These are phyloP conservation scores for Alligator sinensis DNA, from an alignment of 2,113 vertebrate genomes.

Conservation along the genomic window DNA sequence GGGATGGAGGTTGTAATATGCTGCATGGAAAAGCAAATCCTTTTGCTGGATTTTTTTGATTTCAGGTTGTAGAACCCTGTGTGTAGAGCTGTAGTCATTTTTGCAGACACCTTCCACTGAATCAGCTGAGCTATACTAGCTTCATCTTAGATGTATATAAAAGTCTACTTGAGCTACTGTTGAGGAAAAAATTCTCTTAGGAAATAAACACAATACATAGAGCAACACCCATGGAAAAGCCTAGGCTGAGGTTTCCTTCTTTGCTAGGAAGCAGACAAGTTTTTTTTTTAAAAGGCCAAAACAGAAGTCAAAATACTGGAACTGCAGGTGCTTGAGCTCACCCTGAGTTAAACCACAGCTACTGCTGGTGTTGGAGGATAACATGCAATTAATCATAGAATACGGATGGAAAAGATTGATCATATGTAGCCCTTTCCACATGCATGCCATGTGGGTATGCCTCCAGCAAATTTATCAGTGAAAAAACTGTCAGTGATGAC, in stretches of 20 bases:
- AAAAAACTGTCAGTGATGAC: not conserved
- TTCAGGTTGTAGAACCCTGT: not conserved
- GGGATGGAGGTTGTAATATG: not conserved
- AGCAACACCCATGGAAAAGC: not conserved
- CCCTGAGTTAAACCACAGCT: not conserved
- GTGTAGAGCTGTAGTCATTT: not conserved
- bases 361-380: not conserved
- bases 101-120: not conserved
- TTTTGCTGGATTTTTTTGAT: not conserved
- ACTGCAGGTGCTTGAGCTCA: not conserved
- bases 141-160: not conserved
- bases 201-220: not conserved
- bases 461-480: not conserved
- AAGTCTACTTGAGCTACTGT: not conserved
- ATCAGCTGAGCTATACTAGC: slow-evolving; percentile 6
- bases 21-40: not conserved
- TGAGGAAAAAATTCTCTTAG: not conserved
- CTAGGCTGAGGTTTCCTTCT: not conserved
- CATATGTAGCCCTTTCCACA: not conserved
- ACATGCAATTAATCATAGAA: not conserved
- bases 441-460: not conserved
- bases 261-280: not conserved
- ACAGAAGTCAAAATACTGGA: not conserved
- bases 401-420: not conserved
- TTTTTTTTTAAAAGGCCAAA: not conserved